Base-by-base conservation (phyloP, 2,797 vertebrate species). In the Todus mexicanus region DNA sequence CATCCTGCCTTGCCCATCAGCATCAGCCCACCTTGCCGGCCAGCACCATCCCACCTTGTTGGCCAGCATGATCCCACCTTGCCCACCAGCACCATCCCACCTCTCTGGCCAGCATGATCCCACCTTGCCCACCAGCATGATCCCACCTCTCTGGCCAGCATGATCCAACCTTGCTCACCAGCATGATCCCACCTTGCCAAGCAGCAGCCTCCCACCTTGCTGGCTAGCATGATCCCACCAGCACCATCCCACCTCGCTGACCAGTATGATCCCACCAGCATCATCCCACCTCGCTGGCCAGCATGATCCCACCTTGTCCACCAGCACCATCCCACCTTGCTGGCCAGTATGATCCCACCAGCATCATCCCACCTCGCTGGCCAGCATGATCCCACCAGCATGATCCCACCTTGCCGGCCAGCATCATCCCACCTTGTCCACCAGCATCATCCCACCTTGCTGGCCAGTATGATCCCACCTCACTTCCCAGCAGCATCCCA, bases 51-150 rank as follows among this genome's bases (percentile, higher is more conserved):
- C 45, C 1, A 47, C 45, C 45, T 47, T 21, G 22, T 22, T 47
- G 45, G 7, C 15, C 66, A 42, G 8, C 35, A 63, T 17, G 16
- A 75, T 42, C n/a, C 61, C 12, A 10, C 40, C 10, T 31, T 1
- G 0, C 3, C 12, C 2, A 7, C 26, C 13, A 12, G 43, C 37
- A n/a, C 5, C 29, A n/a, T 59, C 31, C 23, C 22, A 7, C 18
- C 50, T 20, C 20, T 7, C 27, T 7, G 7, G 3, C 16, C 16
- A 3, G 60, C 35, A 57, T 9, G 25, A 61, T 12, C 59, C 57
- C 11, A 12, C 57, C 57, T 37, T 12, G 6, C 57, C 1, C 7
- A 2, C 23, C 11, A 2, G 45, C 4, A 27, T 27, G 56, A 45
- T 53, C 29, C 19, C 18, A 9, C 15, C 45, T 15, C 22, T 9